Percentiles rank a stretch among this genome's conserved stretches.
These are phyloP conservation scores for Chloroceryle aenea DNA, from an alignment of 2,113 vertebrate genomes.

Conservation along the genomic window DNA sequence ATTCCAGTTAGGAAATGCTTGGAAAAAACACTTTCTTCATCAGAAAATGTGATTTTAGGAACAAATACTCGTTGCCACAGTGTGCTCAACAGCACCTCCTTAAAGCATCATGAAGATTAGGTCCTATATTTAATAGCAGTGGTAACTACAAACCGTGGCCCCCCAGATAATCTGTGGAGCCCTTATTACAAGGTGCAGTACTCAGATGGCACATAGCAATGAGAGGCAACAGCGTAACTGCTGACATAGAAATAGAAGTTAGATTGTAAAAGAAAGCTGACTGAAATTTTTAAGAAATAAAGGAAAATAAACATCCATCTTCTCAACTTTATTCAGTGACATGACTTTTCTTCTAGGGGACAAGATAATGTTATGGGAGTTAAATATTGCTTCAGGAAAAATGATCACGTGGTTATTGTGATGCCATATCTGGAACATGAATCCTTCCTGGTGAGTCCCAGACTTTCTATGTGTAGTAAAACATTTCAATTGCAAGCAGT, in stretches of 20 bases:
- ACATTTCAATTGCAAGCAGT: slow-evolving; percentile 23
- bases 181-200: background rate
- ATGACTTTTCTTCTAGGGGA: slow-evolving; percentile 81
- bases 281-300: background rate
- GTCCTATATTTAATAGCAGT: background rate
- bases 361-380: slow-evolving; percentile 96
- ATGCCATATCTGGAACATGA: slow-evolving; percentile 98
- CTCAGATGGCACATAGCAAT: background rate
- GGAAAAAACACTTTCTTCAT: background rate
- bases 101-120: background rate
- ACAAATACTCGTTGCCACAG: background rate
- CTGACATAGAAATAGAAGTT: background rate
- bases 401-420: slow-evolving; percentile 95
- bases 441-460: slow-evolving; percentile 87
- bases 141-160: background rate
- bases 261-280: background rate
- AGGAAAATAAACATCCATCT: background rate
- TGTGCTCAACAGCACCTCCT: background rate
- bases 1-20: background rate
- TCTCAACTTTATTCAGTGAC: background rate
- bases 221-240: background rate
- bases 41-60: background rate
- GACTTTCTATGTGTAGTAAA: background rate
- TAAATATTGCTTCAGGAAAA: slow-evolving; percentile 94
- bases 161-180: background rate